These are phyloP conservation scores for Champsocephalus gunnari DNA, from an alignment of 2,797 vertebrate species.

Conservation along the genomic window DNA sequence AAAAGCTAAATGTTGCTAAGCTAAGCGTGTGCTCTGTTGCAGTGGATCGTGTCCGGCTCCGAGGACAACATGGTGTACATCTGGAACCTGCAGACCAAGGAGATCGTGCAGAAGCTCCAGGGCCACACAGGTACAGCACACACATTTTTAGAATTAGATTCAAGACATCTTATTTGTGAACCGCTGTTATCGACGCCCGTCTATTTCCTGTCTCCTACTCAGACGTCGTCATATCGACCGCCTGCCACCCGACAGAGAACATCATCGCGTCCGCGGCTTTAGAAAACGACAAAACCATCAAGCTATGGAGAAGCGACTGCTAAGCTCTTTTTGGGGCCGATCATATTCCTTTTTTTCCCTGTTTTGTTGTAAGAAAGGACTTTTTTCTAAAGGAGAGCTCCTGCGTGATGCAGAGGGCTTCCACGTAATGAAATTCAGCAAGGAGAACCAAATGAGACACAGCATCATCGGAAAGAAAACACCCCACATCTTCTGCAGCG, in stretches of 20 bases:
- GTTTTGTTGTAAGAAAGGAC: slow-evolving; percentile 66
- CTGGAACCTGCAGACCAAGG: slow-evolving; percentile 99
- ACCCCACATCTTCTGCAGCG: not conserved
- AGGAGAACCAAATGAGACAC: slow-evolving; percentile 49
- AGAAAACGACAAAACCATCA: slow-evolving; percentile 99
- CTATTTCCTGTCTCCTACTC: slow-evolving; percentile 3
- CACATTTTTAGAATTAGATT: not conserved
- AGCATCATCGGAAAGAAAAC: not conserved
- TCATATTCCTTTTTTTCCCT: slow-evolving; percentile 48
- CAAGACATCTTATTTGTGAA: not conserved
- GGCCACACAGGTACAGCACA: slow-evolving; percentile 93
- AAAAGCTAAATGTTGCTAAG: not conserved
- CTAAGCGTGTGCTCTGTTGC: not conserved
- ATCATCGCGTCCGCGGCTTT: slow-evolving; percentile 98
- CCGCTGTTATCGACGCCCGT: not conserved
- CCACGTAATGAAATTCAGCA: slow-evolving; percentile 45
- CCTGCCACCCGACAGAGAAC: slow-evolving; percentile 99
- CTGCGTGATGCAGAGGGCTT: slow-evolving; percentile 47
- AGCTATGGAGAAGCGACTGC: slow-evolving; percentile 99
- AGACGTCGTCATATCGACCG: slow-evolving; percentile 99
- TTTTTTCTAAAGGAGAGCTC: slow-evolving; percentile 61
- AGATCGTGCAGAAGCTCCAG: slow-evolving; percentile 99
- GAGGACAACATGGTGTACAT: slow-evolving; percentile 99
- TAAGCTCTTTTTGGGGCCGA: slow-evolving; percentile 77
- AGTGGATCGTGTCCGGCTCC: slow-evolving; percentile 99